phyloP scores from a whole-genome alignment of 2,888 invertebrate genomes.

The Macaria notata region DNA sequence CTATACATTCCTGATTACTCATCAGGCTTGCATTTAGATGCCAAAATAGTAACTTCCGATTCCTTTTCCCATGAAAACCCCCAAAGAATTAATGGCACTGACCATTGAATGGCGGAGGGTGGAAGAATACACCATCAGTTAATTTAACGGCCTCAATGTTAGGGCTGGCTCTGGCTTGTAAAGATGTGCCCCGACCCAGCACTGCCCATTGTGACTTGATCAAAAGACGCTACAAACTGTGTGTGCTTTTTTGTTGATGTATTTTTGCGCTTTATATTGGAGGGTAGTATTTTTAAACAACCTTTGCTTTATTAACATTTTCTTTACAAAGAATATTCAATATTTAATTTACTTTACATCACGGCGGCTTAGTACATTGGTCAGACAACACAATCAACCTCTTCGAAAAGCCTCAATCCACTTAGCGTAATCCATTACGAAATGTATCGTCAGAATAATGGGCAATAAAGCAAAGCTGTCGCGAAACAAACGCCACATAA shows the following conservation, averaged over 20 bases:
- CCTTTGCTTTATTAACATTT: too few species aligned
- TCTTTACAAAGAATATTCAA: too few species aligned
- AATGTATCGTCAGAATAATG: slow-evolving; percentile 20
- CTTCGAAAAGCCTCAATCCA: slow-evolving; percentile 4
- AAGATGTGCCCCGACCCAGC: slow-evolving; percentile 24
- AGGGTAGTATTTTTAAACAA: too few species aligned
- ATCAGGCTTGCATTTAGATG: slow-evolving; percentile 52
- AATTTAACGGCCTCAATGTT: slow-evolving; percentile 37
- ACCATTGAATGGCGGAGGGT: slow-evolving; percentile 47
- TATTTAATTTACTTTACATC: too few species aligned
- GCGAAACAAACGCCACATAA: slow-evolving; percentile 47
- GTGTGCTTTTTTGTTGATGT: slow-evolving; percentile 1
- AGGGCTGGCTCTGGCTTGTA: slow-evolving; percentile 34
- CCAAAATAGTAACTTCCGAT: slow-evolving; percentile 56
- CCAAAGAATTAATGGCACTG: slow-evolving; percentile 47
- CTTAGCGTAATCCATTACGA: slow-evolving; percentile 15
- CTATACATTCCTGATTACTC: slow-evolving; percentile 47
- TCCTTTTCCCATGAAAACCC: slow-evolving; percentile 48
- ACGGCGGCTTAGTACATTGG: too few species aligned
- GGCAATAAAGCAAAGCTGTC: slow-evolving; percentile 31
- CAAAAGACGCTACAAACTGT: slow-evolving; percentile 23
- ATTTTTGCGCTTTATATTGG: too few species aligned
- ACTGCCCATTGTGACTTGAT: slow-evolving; percentile 22
- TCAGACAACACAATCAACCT: neutral
- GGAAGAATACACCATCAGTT: slow-evolving; percentile 37